These are phyloP conservation scores for Deilephila porcellus DNA, from an alignment of 2,888 invertebrate species.

Conservation along the genomic window DNA sequence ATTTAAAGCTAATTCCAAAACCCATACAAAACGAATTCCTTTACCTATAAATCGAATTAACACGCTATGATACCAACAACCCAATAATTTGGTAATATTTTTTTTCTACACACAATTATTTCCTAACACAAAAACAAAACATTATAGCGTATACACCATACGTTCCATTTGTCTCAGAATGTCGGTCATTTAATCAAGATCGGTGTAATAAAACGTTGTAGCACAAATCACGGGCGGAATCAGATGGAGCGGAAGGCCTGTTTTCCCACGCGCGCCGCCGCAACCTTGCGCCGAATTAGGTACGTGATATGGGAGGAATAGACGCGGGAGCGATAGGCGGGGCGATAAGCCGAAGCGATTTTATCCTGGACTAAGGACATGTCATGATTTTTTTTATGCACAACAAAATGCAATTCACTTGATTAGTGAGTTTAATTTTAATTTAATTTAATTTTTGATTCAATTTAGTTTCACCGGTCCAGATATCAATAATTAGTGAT, in stretches of 20 bases:
- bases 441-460: too few species aligned
- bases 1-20: too few species aligned
- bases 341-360: slow-evolving; percentile 28
- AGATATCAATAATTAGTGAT: too few species aligned
- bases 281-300: slow-evolving; percentile 48
- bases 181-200: slow-evolving; percentile 25
- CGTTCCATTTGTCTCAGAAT: slow-evolving; percentile 18
- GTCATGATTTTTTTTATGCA: too few species aligned
- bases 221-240: slow-evolving; percentile 32
- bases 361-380: too few species aligned
- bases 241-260: slow-evolving; percentile 42
- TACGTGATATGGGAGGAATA: slow-evolving; percentile 6
- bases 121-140: neutral
- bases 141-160: neutral
- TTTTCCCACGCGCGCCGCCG: slow-evolving; percentile 54
- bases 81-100: too few species aligned
- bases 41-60: too few species aligned
- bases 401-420: too few species aligned
- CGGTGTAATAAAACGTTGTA: slow-evolving; percentile 23
- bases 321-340: slow-evolving; percentile 38
- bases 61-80: too few species aligned
- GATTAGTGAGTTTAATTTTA: too few species aligned
- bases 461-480: too few species aligned
- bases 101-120: neutral
- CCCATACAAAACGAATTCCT: too few species aligned